Evolutionary conservation across 2,797 vertebrate genomes (phyloP).

Genomic region (Telmatherina bonti): DNA sequence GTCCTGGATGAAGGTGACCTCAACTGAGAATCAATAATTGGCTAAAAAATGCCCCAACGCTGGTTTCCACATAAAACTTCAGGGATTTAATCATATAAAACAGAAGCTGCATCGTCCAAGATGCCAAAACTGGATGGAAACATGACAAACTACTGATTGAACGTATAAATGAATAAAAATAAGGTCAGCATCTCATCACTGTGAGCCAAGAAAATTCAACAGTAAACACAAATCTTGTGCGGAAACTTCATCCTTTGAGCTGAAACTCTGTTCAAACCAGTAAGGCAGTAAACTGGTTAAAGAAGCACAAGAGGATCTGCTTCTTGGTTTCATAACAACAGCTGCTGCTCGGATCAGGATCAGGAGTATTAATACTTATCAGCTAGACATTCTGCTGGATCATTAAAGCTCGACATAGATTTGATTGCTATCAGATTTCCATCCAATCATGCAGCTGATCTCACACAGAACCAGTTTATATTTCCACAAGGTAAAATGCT

Average conservation of each 20-base stretch:
- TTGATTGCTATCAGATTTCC: background rate
- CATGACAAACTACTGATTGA: too few species aligned
- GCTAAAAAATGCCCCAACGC: too few species aligned
- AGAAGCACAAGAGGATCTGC: background rate
- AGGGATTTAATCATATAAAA: background rate
- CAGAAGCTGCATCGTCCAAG: background rate
- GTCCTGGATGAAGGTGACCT: slow-evolving; percentile 42
- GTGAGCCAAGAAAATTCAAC: background rate
- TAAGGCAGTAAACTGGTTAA: too few species aligned
- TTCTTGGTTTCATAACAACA: background rate
- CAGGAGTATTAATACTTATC: background rate
- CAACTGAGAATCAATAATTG: background rate
- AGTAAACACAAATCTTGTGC: background rate
- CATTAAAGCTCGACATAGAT: background rate
- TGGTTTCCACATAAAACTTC: background rate
- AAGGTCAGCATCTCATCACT: background rate
- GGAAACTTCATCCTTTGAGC: background rate
- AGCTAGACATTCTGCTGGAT: background rate
- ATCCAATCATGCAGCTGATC: background rate
- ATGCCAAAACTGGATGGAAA: background rate
- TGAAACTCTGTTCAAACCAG: too few species aligned
- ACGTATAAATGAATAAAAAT: too few species aligned
- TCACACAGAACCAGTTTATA: background rate
- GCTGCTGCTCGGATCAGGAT: background rate
- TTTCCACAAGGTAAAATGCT: background rate